These are phyloP conservation scores for Neogale vison DNA, from an alignment of 2,113 vertebrate genomes.

Conservation along the genomic window DNA sequence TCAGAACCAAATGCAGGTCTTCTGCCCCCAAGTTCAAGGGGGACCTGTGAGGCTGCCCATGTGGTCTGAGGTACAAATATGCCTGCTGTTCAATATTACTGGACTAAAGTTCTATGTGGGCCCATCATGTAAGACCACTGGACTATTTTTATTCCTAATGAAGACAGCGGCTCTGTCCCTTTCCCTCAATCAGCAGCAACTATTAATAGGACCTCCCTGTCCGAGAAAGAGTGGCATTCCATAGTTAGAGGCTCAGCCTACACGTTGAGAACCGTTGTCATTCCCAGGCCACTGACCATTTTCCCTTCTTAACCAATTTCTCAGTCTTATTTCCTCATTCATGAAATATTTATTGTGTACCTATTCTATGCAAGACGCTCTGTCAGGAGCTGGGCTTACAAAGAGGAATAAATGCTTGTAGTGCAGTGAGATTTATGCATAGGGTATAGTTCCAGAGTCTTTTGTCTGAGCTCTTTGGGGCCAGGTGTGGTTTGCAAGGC, in stretches of 20 bases:
- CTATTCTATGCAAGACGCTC: background rate
- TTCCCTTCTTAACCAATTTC: constrained; percentile 24
- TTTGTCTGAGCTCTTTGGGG: constrained; percentile 15
- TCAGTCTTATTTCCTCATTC: background rate
- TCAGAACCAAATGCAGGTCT: background rate
- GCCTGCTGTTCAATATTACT: background rate
- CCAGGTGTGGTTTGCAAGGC: constrained; percentile 17
- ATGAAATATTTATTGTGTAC: background rate
- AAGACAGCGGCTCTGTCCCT: constrained; percentile 48
- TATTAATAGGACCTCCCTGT: constrained; percentile 66
- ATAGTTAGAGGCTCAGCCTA: constrained; percentile 32
- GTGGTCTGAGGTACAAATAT: background rate
- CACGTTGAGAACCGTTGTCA: background rate
- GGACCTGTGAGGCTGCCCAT: background rate
- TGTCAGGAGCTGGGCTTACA: background rate
- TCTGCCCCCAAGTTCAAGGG: background rate
- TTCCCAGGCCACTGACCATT: constrained; percentile 38
- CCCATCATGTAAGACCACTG: constrained; percentile 48
- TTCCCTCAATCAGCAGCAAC: constrained; percentile 52
- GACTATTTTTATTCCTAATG: constrained; percentile 71
- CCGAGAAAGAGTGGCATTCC: constrained; percentile 45
- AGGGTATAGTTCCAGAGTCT: background rate
- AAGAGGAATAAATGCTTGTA: background rate
- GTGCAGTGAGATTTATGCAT: background rate
- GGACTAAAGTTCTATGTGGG: background rate